Percentiles rank a stretch among this genome's conserved stretches.
These are phyloP conservation scores for Ormyrus pomaceus DNA, from an alignment of 2,888 invertebrate genomes.

Conservation along the genomic window DNA sequence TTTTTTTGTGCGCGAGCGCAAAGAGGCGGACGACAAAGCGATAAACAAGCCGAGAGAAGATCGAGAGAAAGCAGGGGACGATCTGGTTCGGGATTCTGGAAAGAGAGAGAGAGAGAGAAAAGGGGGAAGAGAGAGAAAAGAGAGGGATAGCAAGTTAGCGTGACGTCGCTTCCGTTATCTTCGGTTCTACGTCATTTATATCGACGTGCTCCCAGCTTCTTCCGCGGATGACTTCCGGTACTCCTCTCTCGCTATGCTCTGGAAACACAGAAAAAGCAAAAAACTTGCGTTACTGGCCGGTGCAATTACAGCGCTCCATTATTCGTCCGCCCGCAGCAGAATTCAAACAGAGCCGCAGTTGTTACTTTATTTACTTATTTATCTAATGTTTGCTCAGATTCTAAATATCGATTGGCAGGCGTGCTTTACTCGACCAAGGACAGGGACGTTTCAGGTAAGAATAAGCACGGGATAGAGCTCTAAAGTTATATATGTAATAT, in stretches of 20 bases:
- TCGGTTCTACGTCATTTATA: slow-evolving; percentile 74
- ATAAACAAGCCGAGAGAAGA: slow-evolving; percentile 60
- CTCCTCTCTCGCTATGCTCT: slow-evolving; percentile 65
- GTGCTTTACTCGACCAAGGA: too few species aligned
- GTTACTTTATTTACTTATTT: not conserved
- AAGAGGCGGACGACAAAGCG: slow-evolving; percentile 54
- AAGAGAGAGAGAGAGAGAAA: slow-evolving; percentile 14
- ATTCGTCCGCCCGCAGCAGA: slow-evolving; percentile 46
- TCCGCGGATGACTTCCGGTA: slow-evolving; percentile 67
- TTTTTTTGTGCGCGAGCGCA: slow-evolving; percentile 18
- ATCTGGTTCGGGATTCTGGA: slow-evolving; percentile 40
- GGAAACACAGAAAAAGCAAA: slow-evolving; percentile 72
- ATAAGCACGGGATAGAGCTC: too few species aligned
- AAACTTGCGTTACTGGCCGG: slow-evolving; percentile 71
- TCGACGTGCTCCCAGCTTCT: slow-evolving; percentile 70
- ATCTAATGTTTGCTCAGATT: too few species aligned
- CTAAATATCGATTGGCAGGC: too few species aligned
- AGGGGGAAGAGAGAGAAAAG: slow-evolving; percentile 2
- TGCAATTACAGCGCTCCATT: slow-evolving; percentile 67
- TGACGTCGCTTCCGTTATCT: slow-evolving; percentile 72
- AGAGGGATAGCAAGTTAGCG: slow-evolving; percentile 69
- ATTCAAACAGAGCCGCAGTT: slow-evolving; percentile 13
- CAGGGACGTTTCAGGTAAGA: too few species aligned
- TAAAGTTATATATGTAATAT: too few species aligned
- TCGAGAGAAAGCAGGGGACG: slow-evolving; percentile 44